Percentiles rank a stretch among this genome's conserved stretches.
Conservation (phyloP, 2,888 invertebrate genomes). For the Pharmacophagus antenor region DNA sequence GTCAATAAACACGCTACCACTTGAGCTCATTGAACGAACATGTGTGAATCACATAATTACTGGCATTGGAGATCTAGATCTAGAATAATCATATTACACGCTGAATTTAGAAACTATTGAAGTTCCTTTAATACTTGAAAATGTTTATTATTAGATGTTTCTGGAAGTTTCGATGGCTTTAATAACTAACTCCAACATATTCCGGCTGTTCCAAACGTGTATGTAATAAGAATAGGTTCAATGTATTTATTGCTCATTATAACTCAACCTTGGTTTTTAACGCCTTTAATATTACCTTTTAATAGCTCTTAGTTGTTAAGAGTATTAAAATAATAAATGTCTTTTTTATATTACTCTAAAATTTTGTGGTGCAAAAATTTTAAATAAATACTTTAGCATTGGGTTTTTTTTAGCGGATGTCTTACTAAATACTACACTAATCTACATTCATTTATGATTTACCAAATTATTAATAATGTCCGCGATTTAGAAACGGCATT, state of each 20-base stretch:
- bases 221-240: not conserved
- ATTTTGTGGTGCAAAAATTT: not conserved
- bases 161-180: not conserved
- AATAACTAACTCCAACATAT: not conserved
- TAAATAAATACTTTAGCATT: not conserved
- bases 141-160: not conserved
- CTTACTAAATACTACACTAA: not conserved
- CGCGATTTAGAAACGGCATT: not conserved
- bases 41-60: not conserved
- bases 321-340: no score
- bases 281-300: no score
- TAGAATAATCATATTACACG: not conserved
- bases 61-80: not conserved
- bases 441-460: not conserved
- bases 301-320: no score
- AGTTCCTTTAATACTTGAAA: not conserved
- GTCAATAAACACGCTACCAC: slow-evolving; percentile 48
- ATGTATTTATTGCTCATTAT: not conserved
- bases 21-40: not conserved
- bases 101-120: not conserved
- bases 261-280: not conserved
- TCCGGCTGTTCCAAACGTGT: not conserved
- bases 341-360: not conserved
- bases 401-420: not conserved
- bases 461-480: not conserved